Conservation (phyloP, 2,113 vertebrate genomes). For the Corythornis cristatus region DNA sequence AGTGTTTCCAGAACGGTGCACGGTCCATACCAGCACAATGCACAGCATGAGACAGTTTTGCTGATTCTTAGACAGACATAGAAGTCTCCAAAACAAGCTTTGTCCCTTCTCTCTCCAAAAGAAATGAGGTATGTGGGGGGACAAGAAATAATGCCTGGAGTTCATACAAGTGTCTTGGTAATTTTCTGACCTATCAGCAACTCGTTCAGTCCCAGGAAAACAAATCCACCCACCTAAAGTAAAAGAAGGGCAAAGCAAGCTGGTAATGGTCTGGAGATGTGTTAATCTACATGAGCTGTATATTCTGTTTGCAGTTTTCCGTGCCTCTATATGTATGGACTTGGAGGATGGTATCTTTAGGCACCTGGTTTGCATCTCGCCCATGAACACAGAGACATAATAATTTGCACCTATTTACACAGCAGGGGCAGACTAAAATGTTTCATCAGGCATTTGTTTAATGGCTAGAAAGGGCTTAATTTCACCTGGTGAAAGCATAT, state of each 20-base stretch:
- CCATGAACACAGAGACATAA: not conserved
- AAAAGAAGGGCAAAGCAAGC: not conserved
- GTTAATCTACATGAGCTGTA: not conserved
- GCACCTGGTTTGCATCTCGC: not conserved
- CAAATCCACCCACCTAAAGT: not conserved
- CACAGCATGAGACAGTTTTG: fast-evolving
- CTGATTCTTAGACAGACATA: not conserved
- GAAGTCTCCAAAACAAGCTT: not conserved
- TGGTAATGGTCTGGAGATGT: not conserved
- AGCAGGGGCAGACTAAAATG: not conserved
- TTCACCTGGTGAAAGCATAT: not conserved
- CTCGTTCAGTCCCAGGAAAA: not conserved
- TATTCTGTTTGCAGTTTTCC: not conserved
- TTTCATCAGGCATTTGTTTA: not conserved
- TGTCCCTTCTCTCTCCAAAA: not conserved
- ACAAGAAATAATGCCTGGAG: not conserved
- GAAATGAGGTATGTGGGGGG: not conserved
- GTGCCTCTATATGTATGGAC: not conserved
- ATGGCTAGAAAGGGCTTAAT: not conserved
- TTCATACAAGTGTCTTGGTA: not conserved
- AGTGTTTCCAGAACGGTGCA: not conserved
- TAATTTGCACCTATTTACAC: not conserved
- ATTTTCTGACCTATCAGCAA: not conserved
- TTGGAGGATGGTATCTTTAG: not conserved
- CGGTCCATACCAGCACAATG: fast-evolving